Percentiles rank a stretch among this genome's conserved stretches.
These are phyloP conservation scores for Delphinapterus leucas DNA, from an alignment of 2,113 vertebrate genomes.

Conservation along the genomic window DNA sequence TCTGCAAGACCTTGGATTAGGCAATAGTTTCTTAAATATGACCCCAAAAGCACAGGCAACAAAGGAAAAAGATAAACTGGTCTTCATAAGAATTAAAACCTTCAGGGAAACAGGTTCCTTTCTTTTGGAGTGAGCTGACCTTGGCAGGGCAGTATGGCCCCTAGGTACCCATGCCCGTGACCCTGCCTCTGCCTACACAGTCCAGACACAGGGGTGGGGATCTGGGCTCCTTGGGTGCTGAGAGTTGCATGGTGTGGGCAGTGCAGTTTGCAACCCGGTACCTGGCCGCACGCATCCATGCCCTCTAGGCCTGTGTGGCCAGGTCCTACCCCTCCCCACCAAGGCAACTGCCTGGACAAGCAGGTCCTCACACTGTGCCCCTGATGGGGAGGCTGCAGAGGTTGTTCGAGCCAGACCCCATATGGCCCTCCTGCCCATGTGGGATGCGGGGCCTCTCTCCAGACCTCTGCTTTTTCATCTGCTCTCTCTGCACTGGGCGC, in stretches of 20 bases:
- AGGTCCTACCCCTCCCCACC: background rate
- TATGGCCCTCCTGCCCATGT: too few relatives aligned
- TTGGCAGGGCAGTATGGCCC: background rate
- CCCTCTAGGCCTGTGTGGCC: background rate
- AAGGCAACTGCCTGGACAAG: background rate
- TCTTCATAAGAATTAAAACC: background rate
- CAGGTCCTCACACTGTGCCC: background rate
- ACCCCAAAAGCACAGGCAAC: background rate
- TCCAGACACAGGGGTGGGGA: too few relatives aligned
- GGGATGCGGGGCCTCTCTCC: background rate
- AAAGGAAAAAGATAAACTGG: background rate
- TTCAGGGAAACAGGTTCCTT: background rate
- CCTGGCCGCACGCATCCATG: background rate
- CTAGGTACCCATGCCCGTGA: background rate
- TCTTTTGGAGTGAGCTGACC: background rate
- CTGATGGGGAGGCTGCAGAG: background rate
- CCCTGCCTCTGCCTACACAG: background rate
- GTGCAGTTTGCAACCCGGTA: background rate
- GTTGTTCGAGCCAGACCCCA: background rate
- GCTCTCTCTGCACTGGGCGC: background rate
- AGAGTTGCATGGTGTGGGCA: fast-evolving
- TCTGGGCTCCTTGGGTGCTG: background rate
- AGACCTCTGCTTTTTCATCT: background rate
- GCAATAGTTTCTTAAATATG: background rate
- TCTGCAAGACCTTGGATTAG: background rate